Base-by-base conservation (phyloP, 2,888 invertebrate species). In the Deilephila porcellus region DNA sequence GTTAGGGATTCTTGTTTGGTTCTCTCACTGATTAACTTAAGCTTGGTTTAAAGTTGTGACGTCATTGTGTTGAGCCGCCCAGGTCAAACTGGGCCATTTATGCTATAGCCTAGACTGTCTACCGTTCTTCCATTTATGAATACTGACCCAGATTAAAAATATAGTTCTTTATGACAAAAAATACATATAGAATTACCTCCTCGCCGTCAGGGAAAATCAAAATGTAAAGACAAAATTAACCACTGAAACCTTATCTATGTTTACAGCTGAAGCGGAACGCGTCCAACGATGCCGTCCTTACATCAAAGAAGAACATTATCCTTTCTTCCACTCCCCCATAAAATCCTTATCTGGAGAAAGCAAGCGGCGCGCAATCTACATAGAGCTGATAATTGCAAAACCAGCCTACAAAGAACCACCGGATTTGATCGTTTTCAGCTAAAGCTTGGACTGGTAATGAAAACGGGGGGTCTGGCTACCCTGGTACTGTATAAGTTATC, bases 301-400 rank as follows among this genome's bases (percentile, higher is more conserved):
- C 93, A 92, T 93, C 91, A 91, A 93, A 91, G 86, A 86, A 88
- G 90, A 88, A 93, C 92, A 92, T 93, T 93, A 93, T 93, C 94
- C 93, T 93, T 94, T 94, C 93, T 93, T 90, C 90, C 88, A 88
- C 86, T 83, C 88, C 79, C 74, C 86, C 88, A 86, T 93, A 92
- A 94, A 94, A 89, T 67, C 88, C 88, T 94, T 94, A 94, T 94
- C 94, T 93, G 85, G 88, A 89, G 90, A 90, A 91, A 91, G 93
- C 93, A 92, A 90, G 90, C 91, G 86, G 88, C 85, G 85, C 89
- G 90, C 93, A 93, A 94, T 94, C 94, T 94, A 93, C 94, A 94
- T 94, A 93, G 91, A 86, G 92, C 93, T 93, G 94, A 94, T 94
- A 93, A 92, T 91, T 87, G 90, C 89, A 83, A 79, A 83, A 90